Evolutionary conservation across 2,888 invertebrate species (phyloP), one percentile per base, ranked within the genome.

Genomic region (Phlogophora meticulosa): DNA sequence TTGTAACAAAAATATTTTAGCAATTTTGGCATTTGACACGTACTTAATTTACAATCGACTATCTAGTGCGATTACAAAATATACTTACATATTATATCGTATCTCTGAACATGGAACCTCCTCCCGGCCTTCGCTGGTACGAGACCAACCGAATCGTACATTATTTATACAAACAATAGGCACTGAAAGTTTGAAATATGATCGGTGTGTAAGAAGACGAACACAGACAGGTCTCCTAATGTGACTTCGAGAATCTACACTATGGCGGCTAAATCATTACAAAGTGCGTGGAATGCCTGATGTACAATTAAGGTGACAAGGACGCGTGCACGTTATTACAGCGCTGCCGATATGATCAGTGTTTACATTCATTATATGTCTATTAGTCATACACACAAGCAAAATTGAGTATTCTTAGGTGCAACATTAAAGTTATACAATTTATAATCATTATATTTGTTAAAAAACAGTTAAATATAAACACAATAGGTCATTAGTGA

Each of bases 11-110:
- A 93, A 93, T 91, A 88, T 89, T 86, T 67, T 90, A 89, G 91
- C 91, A 87, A 90, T 81, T 91, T 92, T 91, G 89, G 88, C 88
- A 86, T 91, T 89, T 86, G 86, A 90, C 85, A 83, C 81, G 77
- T 87, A 86, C 72, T 85, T 89, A 89, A 87, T 84, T 84, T 87
- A 87, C 80, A 84, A 82, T 89, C 88, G 80, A 91, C 88, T 88
- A 87, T 90, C 88, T 92, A 91, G 88, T 86, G 89, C 86, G 86
- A 87, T 89, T 90, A 92, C 85, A 91, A 92, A 92, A 92, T 91
- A 93, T 90, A 88, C 85, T 86, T 90, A 90, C 84, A 82, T 88
- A 85, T 89, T 90, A 92, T 92, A 94, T 93, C 92, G 93, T 93
- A 93, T 93, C 92, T 93, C 91, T 93, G 93, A 93, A 93, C 81